Conservation (phyloP, 2,888 invertebrate genomes). For the Drosophila macrospina region DNA sequence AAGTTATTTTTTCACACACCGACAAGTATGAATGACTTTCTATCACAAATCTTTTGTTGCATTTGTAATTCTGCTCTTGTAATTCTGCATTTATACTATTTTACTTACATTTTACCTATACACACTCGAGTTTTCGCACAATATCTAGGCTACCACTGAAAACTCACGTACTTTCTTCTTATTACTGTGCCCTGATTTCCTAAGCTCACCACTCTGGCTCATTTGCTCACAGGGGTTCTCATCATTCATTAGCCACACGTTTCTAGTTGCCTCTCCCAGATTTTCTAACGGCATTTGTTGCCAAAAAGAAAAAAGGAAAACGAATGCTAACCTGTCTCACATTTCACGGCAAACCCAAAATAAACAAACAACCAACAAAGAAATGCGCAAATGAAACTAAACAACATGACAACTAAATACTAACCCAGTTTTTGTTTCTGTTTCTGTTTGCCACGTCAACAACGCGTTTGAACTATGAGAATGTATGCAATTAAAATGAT, state of each 20-base stretch:
- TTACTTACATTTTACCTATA: neutral
- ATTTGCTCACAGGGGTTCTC: constrained; percentile 41
- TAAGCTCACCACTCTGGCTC: constrained; percentile 15
- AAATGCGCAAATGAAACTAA: constrained; percentile 13
- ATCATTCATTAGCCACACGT: constrained; percentile 54
- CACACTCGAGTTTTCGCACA: neutral
- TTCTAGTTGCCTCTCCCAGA: neutral
- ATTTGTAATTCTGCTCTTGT: neutral
- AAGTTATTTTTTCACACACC: too few species aligned
- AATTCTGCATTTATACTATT: neutral
- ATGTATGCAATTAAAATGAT: constrained; percentile 31
- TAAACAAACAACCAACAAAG: constrained; percentile 17
- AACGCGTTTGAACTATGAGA: neutral
- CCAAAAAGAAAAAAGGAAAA: constrained; percentile 1
- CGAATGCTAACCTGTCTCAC: constrained; percentile 36
- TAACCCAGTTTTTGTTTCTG: constrained; percentile 61
- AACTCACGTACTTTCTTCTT: constrained; percentile 38
- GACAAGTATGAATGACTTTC: constrained; percentile 7
- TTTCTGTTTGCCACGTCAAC: constrained; percentile 18
- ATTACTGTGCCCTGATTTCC: neutral
- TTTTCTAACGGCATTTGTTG: constrained; percentile 17
- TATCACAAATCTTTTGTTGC: neutral
- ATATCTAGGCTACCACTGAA: constrained; percentile 30
- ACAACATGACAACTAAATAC: constrained; percentile 42
- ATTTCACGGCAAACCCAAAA: constrained; percentile 20